Base-by-base conservation (phyloP, 2,888 invertebrate genomes). In the Stegophylla sp. region DNA sequence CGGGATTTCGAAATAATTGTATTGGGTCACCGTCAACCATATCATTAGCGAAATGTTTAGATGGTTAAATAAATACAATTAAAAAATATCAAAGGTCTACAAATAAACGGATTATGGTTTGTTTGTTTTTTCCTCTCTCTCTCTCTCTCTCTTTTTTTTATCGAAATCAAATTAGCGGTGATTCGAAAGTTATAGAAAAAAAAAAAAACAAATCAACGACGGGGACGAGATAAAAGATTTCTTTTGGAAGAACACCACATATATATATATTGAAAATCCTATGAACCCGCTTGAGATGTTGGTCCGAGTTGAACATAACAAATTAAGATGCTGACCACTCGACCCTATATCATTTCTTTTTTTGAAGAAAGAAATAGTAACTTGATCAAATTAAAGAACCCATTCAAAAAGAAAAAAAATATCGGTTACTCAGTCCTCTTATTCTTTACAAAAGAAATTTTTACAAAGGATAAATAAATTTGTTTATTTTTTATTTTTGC, bases 371-470 rank as follows among this genome's bases (percentile, higher is more conserved):
- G 17, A 66, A 53, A 41, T 66, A 34, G 34, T 34, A 5, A 64
- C 64, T 53, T 66, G 75, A 75, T 75, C 9, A 26, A 75, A 75
- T 64, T 66, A 53, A 75, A 75, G 64, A 74, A 74, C 48, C 63
- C 23, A 74, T 51, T 63, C 34, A 74, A 23, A 51, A 64, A 48
- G 20, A 64, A 75, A 72, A 75, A 53, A 53, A 41, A 75, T 17
- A 53, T 12, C 1, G 34, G 34, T 74, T 34, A 15, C 48, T 63
- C 48, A 4, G n/a, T 34, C 17, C 63, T 63, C 48, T 10, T 12
- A 43, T 13, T 53, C 13, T 75, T 75, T 23, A 51, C 41, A 64
- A 63, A 74, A 51, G n/a, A 20, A 3, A 75, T 63, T 74, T 75
- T 64, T 53, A 23, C 74, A 63, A 74, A 74, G 48, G 48, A 63